Conservation (phyloP, 2,113 vertebrate species). For the Nycticryphes semicollaris region DNA sequence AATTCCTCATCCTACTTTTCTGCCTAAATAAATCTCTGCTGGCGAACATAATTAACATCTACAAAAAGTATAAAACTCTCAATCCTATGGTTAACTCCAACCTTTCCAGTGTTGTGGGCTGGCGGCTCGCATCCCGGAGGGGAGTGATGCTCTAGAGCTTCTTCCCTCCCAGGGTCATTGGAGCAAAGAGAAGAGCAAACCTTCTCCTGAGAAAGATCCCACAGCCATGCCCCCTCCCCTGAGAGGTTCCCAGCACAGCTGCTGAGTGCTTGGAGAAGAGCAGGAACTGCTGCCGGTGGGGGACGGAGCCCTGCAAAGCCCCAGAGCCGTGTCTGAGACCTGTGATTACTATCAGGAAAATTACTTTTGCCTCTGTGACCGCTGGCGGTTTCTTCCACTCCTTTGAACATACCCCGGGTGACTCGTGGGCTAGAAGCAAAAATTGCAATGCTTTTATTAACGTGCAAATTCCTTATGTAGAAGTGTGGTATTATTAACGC, state of each 20-base stretch:
- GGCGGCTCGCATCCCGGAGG: not conserved
- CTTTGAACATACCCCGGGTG: fast-evolving
- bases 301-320: not conserved
- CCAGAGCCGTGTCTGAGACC: fast-evolving
- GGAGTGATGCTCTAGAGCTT: not conserved
- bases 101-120: not conserved
- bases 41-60: not conserved
- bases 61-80: not conserved
- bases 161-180: not conserved
- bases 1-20: not conserved
- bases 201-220: not conserved
- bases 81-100: not conserved
- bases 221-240: not conserved
- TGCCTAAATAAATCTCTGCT: not conserved
- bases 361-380: fast-evolving
- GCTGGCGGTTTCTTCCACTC: fast-evolving
- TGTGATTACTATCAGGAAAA: not conserved
- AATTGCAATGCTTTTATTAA: not conserved
- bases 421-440: not conserved
- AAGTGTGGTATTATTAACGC: fast-evolving
- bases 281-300: not conserved
- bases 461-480: not conserved
- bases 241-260: not conserved
- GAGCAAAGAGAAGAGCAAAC: not conserved
- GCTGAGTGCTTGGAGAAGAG: not conserved